phyloP scores from a whole-genome alignment of 2,113 vertebrate genomes.

The Macquaria ambigua region DNA sequence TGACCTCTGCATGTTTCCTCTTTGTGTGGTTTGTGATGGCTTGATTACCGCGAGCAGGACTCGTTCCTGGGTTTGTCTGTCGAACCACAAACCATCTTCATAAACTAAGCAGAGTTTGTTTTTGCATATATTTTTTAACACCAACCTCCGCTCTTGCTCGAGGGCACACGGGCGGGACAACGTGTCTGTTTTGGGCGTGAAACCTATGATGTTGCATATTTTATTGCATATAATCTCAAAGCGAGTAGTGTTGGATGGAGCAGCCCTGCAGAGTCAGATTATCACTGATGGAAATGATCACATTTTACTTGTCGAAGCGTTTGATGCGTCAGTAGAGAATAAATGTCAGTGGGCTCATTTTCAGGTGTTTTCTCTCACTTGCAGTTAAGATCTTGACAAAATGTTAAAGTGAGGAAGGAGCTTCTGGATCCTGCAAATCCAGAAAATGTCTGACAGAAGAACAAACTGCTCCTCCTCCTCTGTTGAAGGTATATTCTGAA shows the following conservation, averaged over 20 bases:
- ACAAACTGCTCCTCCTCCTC: too few relatives aligned
- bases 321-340: background rate
- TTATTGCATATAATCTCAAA: conserved; percentile 41
- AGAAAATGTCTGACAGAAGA: background rate
- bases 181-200: background rate
- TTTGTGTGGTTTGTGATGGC: too few relatives aligned
- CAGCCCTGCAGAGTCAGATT: conserved; percentile 3
- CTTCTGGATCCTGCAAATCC: background rate
- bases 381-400: background rate
- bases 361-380: background rate
- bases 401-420: background rate
- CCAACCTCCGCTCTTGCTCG: background rate
- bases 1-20: too few relatives aligned
- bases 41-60: too few relatives aligned
- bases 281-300: background rate
- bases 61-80: background rate
- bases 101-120: background rate
- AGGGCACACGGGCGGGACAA: background rate
- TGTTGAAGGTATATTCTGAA: too few relatives aligned
- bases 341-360: conserved; percentile 9
- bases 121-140: conserved; percentile 38
- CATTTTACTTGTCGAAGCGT: background rate
- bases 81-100: background rate
- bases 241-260: conserved; percentile 11
- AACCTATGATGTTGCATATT: conserved; percentile 37